phyloP scores from a whole-genome alignment of 2,797 vertebrate species.

The Sebastes trivittatus region DNA sequence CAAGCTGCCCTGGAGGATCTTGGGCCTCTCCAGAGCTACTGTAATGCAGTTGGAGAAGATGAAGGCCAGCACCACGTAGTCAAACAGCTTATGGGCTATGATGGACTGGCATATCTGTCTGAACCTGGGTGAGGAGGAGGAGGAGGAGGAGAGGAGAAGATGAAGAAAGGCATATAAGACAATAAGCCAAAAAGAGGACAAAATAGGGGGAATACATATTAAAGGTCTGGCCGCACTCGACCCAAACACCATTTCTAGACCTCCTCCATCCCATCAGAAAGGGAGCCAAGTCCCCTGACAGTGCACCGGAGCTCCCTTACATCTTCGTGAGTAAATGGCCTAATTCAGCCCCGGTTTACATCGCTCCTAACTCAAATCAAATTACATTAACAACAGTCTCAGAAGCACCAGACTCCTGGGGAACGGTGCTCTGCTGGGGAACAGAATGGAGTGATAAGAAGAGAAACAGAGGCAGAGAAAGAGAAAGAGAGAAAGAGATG shows the following conservation, averaged over 20 bases:
- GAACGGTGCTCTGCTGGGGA: conserved; percentile 31
- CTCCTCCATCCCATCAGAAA: conserved; percentile 12
- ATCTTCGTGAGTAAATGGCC: conserved; percentile 41
- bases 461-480: conserved; percentile 1
- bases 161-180: neutral
- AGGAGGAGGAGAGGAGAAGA: neutral
- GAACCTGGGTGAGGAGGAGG: conserved; percentile 82
- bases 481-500: conserved; percentile 23
- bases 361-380: conserved; percentile 65
- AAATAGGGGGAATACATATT: neutral
- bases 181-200: neutral
- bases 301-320: conserved; percentile 26
- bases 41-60: conserved; percentile 99
- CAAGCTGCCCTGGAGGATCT: conserved; percentile 91
- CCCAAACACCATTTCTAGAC: neutral
- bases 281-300: neutral
- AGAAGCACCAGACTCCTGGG: conserved; percentile 46
- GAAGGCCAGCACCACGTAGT: conserved; percentile 94
- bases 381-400: conserved; percentile 57
- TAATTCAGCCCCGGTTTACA: conserved; percentile 55
- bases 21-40: conserved; percentile 95
- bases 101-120: conserved; percentile 93
- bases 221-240: neutral
- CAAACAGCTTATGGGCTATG: conserved; percentile 96
- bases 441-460: conserved; percentile 3